Conservation (phyloP, 2,888 invertebrate genomes). For the Coelogynopora nodosa region DNA sequence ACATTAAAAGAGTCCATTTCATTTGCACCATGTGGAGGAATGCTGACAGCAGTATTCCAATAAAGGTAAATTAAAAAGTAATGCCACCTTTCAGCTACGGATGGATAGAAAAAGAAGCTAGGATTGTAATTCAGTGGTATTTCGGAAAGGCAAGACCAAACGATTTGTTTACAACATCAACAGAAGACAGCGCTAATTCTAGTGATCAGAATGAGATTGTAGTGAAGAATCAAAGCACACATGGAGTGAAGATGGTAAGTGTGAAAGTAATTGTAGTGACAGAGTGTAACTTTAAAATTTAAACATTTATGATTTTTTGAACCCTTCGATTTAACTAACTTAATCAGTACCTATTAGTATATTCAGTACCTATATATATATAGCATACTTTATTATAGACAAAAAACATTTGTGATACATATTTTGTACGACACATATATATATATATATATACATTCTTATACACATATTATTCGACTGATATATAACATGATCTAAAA, state of each 20-base stretch:
- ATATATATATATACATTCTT: too few relatives aligned
- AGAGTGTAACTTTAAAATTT: background rate
- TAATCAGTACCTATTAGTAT: background rate
- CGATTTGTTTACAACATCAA: background rate
- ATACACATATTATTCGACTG: background rate
- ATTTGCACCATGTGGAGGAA: background rate
- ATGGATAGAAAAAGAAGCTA: background rate
- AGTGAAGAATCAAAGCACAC: background rate
- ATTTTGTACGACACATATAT: background rate
- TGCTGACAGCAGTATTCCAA: background rate
- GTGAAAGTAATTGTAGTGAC: background rate
- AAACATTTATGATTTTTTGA: too few relatives aligned
- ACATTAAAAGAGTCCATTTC: background rate
- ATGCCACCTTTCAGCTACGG: background rate
- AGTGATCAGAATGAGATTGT: background rate
- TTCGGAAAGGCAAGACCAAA: background rate
- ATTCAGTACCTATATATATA: background rate
- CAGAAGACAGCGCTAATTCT: too few relatives aligned
- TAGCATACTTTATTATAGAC: too few relatives aligned
- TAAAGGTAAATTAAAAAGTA: background rate
- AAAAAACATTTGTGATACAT: background rate
- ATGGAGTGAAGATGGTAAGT: background rate
- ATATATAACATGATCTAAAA: background rate
- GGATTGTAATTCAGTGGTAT: background rate
- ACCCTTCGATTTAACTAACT: background rate